Evolutionary conservation across 2,888 invertebrate genomes (phyloP).

Genomic region (Spatulosminthurus flaviceps): DNA sequence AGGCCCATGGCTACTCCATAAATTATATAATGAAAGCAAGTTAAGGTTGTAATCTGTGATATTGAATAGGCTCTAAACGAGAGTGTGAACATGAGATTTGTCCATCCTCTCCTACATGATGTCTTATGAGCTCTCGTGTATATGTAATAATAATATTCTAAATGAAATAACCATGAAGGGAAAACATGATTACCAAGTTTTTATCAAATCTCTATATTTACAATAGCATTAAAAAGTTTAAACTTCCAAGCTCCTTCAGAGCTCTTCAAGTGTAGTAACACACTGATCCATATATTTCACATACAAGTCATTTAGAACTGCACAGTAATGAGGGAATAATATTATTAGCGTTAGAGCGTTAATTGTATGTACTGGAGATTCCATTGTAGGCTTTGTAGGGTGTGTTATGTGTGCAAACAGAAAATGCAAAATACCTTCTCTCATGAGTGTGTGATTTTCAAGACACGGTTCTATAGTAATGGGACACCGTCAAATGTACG

Average conservation of each 20-base stretch:
- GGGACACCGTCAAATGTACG: slow-evolving; percentile 11
- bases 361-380: slow-evolving; percentile 11
- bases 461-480: not conserved
- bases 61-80: not conserved
- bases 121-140: not conserved
- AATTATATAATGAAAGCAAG: too few relatives aligned
- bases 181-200: not conserved
- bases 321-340: slow-evolving; percentile 27
- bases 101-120: not conserved
- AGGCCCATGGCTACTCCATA: too few relatives aligned
- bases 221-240: not conserved
- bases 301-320: not conserved
- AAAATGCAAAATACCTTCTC: too few relatives aligned
- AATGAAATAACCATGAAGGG: not conserved
- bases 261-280: not conserved
- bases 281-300: slow-evolving; percentile 21
- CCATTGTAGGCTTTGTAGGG: not conserved
- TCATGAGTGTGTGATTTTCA: slow-evolving; percentile 15
- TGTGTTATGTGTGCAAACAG: not conserved
- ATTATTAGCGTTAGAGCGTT: slow-evolving; percentile 12
- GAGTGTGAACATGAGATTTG: slow-evolving; percentile 18
- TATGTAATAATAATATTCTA: not conserved
- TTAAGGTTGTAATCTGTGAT: too few relatives aligned
- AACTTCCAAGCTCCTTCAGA: too few relatives aligned
- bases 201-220: slow-evolving; percentile 31